These are phyloP conservation scores for Thamnophis elegans DNA, from an alignment of 2,797 vertebrate genomes.

Conservation along the genomic window DNA sequence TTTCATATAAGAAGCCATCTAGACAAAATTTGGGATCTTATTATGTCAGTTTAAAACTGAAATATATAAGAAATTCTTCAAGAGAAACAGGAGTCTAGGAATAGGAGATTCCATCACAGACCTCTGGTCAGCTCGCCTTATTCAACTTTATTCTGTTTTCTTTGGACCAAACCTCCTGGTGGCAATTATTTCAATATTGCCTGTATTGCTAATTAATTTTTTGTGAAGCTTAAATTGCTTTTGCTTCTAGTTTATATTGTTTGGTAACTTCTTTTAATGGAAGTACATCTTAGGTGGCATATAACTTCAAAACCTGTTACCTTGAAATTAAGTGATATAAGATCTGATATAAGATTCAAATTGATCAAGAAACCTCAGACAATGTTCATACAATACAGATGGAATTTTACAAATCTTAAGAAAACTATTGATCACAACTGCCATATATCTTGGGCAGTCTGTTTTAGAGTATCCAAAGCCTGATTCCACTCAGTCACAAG, in stretches of 20 bases:
- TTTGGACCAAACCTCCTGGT: neutral
- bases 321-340: neutral
- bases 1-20: neutral
- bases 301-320: neutral
- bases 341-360: neutral
- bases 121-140: neutral
- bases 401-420: neutral
- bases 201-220: neutral
- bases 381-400: neutral
- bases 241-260: neutral
- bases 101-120: neutral
- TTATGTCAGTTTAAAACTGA: neutral
- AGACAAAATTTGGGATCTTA: neutral
- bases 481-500: neutral
- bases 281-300: neutral
- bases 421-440: neutral
- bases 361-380: neutral
- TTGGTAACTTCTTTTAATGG: neutral
- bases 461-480: neutral
- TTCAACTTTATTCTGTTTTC: neutral
- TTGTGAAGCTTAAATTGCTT: neutral
- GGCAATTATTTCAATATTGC: neutral
- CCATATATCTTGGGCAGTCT: neutral
- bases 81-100: neutral
- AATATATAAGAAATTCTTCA: neutral